A percentile compares a stretch with the other conserved stretches of the same genome.
Evolutionary conservation across 2,113 vertebrate genomes (phyloP).

Genomic region (Scolopax mira): DNA sequence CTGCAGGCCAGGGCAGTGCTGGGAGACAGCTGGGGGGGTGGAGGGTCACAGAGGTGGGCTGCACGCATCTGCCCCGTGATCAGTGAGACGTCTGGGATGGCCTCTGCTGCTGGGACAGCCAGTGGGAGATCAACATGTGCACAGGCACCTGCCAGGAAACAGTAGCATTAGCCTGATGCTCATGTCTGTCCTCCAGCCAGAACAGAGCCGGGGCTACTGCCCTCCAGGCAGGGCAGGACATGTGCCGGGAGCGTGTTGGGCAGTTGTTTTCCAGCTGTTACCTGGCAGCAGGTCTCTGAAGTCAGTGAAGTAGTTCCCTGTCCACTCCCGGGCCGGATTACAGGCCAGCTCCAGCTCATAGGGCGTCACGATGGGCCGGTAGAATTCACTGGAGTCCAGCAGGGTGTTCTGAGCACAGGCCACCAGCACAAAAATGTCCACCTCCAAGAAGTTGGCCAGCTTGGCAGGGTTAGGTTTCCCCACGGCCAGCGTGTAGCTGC

Average conservation of each 20-base stretch:
- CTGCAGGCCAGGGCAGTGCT: conserved; percentile 75
- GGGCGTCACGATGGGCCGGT: conserved; percentile 86
- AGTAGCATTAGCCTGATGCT: accelerated
- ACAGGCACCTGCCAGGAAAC: conserved; percentile 76
- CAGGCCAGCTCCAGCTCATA: conserved; percentile 96
- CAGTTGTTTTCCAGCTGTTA: conserved; percentile 34
- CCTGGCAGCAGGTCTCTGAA: conserved; percentile 90
- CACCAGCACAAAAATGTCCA: conserved; percentile 92
- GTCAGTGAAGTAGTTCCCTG: conserved; percentile 85
- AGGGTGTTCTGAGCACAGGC: conserved; percentile 91
- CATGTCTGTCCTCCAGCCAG: accelerated
- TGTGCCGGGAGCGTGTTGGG: accelerated
- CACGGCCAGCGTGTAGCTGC: conserved; percentile 90
- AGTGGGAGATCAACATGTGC: conserved; percentile 79
- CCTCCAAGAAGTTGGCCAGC: conserved; percentile 93
- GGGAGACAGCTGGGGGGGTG: neutral
- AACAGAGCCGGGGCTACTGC: accelerated
- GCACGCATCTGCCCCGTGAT: conserved; percentile 87
- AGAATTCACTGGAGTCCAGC: conserved; percentile 85
- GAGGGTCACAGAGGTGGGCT: neutral
- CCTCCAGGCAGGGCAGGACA: neutral
- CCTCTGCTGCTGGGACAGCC: conserved; percentile 25
- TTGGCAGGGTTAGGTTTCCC: conserved; percentile 92
- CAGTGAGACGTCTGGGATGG: conserved; percentile 81
- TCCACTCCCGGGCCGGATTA: conserved; percentile 89